Evolutionary conservation across 35 echinoderm and acorn worm genomes (phyloP), one percentile per base, ranked within the genome.

Genomic region (Strongylocentrotus purpuratus): DNA sequence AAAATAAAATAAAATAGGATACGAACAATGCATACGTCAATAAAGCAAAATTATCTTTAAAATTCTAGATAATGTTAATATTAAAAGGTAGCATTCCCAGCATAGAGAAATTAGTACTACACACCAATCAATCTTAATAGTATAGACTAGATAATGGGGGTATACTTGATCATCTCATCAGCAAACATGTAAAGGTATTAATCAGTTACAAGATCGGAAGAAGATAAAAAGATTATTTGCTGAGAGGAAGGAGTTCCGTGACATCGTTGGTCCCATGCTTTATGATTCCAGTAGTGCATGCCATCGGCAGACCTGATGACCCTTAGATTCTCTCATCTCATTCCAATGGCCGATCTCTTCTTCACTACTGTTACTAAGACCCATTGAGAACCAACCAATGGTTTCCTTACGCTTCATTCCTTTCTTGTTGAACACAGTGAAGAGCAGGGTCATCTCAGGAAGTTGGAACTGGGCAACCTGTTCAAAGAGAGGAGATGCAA

Each of bases 341-440:
- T 98, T 99, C 98, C 98, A 99, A 86, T 99, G 98, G 9, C 96
- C 97, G 31, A 97, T 60, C 88, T 99, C 98, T 60, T 99, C 98
- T 10, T 99, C 98, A 60, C 98, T 99, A 31, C 96, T 99, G 88
- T 99, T 98, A 25, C 96, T 96, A 0, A 99, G 97, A 48, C 98
- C 98, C 98, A 99, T 99, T 31, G 98, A 98, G 95, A 99, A 99
- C 98, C 98, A 99, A 91, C 98, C 98, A 33, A 99, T 95, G 22
- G 97, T 94, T 31, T 99, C 96, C 91, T 99, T 98, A 14, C 97
- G 94, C 95, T 99, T 99, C 97, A 99, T 97, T n/a, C 97, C 97
- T 46, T 95, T 96, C 96, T 99, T 98, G 97, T 99, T 98, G 97
- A 95, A 99, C 31, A 98, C 97, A 14, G 95, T 97, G 95, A 98